Base-by-base conservation (phyloP, 2,797 vertebrate species). In the Hybognathus amarus region DNA sequence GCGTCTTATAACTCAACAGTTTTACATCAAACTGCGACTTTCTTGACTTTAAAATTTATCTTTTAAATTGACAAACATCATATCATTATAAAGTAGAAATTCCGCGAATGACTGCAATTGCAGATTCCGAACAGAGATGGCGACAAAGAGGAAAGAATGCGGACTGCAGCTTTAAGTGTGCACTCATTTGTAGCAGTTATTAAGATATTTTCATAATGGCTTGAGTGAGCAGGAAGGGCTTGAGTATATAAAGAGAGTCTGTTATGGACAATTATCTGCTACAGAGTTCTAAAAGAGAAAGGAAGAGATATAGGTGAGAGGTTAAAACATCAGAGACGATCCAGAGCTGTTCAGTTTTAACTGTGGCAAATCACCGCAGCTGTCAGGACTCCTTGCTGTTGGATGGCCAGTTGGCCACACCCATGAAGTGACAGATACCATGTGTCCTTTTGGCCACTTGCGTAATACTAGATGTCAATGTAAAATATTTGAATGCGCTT, bases 321-420 rank as follows among this genome's bases (percentile, higher is more conserved):
- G 40, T 76, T 79, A 82, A 73, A 80, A 77, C 45, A 78, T 77
- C 82, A 82, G 79, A 24, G 83, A 66, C 61, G 61, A 61, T 78
- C 68, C 79, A 85, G 70, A 69, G 79, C 74, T 79, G 83, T 87
- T 68, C 52, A 82, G 20, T 74, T 76, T 74, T 45, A 82, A 64
- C 54, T 47, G 33, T 24, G 52, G 67, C 83, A 76, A 74, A 61
- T 59, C 54, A 64, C 4, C 2, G 36, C 78, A 61, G 54, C 45
- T 59, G 54, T 77, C 70, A 85, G 59, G 36, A 83, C 70, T 75
- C 70, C 54, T 40, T 69, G 50, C 61, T 78, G 70, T 70, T 63
- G 70, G 45, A 79, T 33, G 40, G n/a, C 17, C 52, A 73, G 36
- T 63, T 24, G 40, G 30, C 30, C 52, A 79, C 68, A 84, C 59